These are phyloP conservation scores for Elmis aenea DNA, from an alignment of 2,888 invertebrate genomes.

Conservation along the genomic window DNA sequence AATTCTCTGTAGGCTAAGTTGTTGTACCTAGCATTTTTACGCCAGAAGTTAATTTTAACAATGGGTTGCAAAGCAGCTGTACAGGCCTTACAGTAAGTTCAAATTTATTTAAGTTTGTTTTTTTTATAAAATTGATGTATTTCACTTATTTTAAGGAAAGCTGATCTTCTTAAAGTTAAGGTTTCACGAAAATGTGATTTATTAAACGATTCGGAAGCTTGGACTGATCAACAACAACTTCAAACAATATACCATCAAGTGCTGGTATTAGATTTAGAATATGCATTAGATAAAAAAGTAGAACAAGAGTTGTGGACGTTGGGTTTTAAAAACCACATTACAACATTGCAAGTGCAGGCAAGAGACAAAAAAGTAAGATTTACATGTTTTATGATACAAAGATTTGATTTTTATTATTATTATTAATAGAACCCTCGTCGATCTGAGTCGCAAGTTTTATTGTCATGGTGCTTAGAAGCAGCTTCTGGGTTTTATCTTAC, in stretches of 20 bases:
- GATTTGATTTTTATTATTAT: constrained; percentile 4
- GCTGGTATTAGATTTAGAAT: constrained; percentile 74
- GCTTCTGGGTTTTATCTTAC: constrained; percentile 82
- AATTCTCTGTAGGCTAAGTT: too few species aligned
- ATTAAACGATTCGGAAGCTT: constrained; percentile 41
- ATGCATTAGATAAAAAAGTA: constrained; percentile 82
- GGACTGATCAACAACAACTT: constrained; percentile 53
- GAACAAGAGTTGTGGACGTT: constrained; percentile 87
- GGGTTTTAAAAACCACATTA: constrained; percentile 84
- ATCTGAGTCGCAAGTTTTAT: constrained; percentile 69
- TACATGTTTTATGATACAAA: constrained; percentile 1
- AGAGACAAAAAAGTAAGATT: constrained; percentile 80
- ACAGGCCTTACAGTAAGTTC: constrained; percentile 65
- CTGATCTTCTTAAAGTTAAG: constrained; percentile 67
- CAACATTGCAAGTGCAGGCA: constrained; percentile 67
- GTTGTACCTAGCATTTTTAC: too few species aligned
- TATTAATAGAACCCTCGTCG: constrained; percentile 68
- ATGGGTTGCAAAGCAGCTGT: constrained; percentile 74
- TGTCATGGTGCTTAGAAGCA: constrained; percentile 76
- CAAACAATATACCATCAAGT: constrained; percentile 61
- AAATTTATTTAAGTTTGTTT: not conserved
- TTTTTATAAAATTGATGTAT: constrained; percentile 6
- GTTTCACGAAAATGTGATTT: constrained; percentile 60
- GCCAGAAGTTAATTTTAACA: constrained; percentile 48
- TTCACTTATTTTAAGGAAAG: constrained; percentile 52